A percentile compares a stretch with the other conserved stretches of the same genome.
Evolutionary conservation across 2,113 vertebrate genomes (phyloP).

Genomic region (Rhynchomys soricoides): DNA sequence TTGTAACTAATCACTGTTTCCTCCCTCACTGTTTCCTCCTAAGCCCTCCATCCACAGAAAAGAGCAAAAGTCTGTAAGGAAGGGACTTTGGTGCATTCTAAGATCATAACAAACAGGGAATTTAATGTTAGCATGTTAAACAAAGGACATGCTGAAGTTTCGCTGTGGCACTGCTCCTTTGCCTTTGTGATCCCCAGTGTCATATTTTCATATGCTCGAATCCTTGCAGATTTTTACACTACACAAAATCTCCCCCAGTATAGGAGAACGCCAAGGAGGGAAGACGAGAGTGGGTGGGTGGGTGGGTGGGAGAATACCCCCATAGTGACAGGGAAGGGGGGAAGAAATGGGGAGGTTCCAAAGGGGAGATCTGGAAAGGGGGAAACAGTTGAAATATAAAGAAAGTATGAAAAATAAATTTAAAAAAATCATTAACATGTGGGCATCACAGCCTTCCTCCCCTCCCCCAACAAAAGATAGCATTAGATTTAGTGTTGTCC

Average conservation of each 20-base stretch:
- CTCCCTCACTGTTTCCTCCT: not conserved
- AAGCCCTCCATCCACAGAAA: not conserved
- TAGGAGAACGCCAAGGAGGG: too few relatives aligned
- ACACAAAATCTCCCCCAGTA: too few relatives aligned
- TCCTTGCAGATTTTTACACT: not conserved
- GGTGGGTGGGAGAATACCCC: too few relatives aligned
- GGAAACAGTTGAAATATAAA: too few relatives aligned
- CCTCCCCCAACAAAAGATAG: not conserved
- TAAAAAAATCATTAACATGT: not conserved
- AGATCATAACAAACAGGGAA: not conserved
- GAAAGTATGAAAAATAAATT: too few relatives aligned
- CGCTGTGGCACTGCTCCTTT: not conserved
- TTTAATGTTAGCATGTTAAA: constrained; percentile 1
- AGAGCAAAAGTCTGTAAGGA: not conserved
- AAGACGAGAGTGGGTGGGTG: too few relatives aligned
- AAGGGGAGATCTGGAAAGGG: too few relatives aligned
- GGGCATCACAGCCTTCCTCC: not conserved
- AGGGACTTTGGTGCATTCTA: not conserved
- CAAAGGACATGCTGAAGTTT: not conserved
- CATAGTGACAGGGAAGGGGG: too few relatives aligned
- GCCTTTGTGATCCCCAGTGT: not conserved
- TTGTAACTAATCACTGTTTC: not conserved
- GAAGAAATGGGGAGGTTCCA: too few relatives aligned
- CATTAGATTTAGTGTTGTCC: not conserved
- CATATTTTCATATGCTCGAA: not conserved